A percentile compares a stretch with the other conserved stretches of the same genome.
Conservation (phyloP, 2,113 vertebrate species). For the Mandrillus leucophaeus region DNA sequence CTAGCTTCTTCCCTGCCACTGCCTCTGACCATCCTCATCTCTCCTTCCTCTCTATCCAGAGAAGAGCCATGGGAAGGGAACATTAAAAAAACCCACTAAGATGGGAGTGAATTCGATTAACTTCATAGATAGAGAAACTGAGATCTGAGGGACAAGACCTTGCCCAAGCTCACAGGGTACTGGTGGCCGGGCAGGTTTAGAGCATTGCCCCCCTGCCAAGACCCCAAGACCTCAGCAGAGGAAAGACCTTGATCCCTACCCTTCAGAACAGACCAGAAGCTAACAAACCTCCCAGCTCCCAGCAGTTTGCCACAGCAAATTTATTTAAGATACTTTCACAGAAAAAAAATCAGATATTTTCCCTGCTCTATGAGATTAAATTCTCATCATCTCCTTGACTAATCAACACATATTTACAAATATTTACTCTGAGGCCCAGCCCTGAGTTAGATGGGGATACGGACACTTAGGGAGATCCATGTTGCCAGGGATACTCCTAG, state of each 20-base stretch:
- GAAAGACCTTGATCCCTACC: neutral
- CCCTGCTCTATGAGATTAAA: neutral
- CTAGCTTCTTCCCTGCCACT: neutral
- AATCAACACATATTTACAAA: slow-evolving; percentile 1
- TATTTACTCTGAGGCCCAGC: neutral
- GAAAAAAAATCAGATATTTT: neutral
- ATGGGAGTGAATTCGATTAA: neutral
- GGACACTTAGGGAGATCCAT: neutral
- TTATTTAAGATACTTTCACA: neutral
- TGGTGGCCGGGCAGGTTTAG: neutral
- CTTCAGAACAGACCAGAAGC: neutral
- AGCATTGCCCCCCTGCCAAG: too few species aligned
- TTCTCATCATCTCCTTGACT: neutral
- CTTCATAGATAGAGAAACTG: neutral
- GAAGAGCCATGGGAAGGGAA: neutral
- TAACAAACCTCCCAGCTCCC: neutral
- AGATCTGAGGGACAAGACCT: neutral
- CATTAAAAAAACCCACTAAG: neutral
- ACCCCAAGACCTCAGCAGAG: neutral
- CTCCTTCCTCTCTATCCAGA: neutral
- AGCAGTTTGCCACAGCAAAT: rapidly evolving
- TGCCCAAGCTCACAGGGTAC: neutral
- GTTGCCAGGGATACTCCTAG: neutral
- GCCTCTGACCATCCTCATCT: neutral
- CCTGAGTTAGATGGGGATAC: neutral